Conservation (phyloP, 2,797 vertebrate genomes). For the Chelon auratus region DNA sequence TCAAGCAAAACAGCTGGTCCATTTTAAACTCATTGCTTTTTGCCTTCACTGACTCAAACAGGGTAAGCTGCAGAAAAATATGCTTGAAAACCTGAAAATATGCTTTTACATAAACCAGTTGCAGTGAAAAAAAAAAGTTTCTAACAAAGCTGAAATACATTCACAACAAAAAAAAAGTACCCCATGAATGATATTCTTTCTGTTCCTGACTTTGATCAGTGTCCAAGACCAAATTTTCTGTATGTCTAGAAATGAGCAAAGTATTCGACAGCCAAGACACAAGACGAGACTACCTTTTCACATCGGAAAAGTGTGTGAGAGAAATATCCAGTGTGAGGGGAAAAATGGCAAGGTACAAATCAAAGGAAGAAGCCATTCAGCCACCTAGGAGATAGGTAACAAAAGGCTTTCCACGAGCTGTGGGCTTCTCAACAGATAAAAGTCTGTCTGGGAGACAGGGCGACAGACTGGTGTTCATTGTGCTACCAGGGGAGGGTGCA, state of each 20-base stretch:
- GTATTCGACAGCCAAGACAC: constrained; percentile 53
- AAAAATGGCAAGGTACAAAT: constrained; percentile 80
- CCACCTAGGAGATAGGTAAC: constrained; percentile 80
- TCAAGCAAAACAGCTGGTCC: constrained; percentile 3
- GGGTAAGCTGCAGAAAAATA: neutral
- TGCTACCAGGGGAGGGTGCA: constrained; percentile 76
- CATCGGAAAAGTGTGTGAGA: constrained; percentile 72
- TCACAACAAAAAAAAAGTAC: neutral
- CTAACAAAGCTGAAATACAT: neutral
- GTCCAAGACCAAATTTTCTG: constrained; percentile 6
- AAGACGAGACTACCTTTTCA: constrained; percentile 69
- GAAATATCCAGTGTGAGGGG: constrained; percentile 74
- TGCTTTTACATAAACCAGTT: neutral
- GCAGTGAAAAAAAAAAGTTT: neutral
- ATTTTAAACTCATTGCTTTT: constrained; percentile 24
- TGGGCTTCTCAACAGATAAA: constrained; percentile 85
- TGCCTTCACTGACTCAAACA: neutral
- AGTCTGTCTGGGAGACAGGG: constrained; percentile 80
- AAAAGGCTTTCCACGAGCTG: constrained; percentile 80
- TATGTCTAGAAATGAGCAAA: constrained; percentile 34
- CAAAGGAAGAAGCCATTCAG: constrained; percentile 81
- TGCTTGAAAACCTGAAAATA: constrained; percentile 2
- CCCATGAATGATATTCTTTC: neutral
- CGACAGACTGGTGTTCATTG: constrained; percentile 80
- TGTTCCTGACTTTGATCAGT: constrained; percentile 18